Percentiles rank a stretch among this genome's conserved stretches.
phyloP scores from a whole-genome alignment of 2,888 invertebrate genomes.

The Drosophila percnosoma region DNA sequence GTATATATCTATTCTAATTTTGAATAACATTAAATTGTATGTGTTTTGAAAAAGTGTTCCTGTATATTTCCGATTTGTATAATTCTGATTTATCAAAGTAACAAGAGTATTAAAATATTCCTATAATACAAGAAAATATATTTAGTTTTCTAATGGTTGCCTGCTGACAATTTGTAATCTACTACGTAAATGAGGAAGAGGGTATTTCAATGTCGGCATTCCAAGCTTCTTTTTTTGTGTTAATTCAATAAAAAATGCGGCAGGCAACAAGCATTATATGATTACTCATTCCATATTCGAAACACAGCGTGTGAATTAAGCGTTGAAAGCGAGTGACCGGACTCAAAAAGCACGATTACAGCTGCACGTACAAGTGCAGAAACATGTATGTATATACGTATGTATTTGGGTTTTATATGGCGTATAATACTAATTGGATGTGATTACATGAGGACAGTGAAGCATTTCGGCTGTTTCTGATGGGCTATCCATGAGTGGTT shows the following conservation, averaged over 20 bases:
- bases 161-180: not conserved
- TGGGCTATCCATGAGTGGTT: not conserved
- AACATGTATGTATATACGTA: not conserved
- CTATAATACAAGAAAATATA: not conserved
- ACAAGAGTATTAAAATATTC: not conserved
- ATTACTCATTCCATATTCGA: slow-evolving; percentile 7
- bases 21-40: not conserved
- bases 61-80: not conserved
- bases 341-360: slow-evolving; percentile 5
- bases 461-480: not conserved
- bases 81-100: not conserved
- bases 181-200: not conserved
- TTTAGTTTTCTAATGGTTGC: not conserved
- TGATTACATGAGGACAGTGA: not conserved
- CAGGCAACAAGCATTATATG: not conserved
- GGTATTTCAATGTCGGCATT: not conserved
- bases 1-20: no score
- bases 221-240: not conserved
- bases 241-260: slow-evolving; percentile 3
- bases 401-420: not conserved
- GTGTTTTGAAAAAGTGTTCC: not conserved
- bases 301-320: slow-evolving; percentile 9
- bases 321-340: slow-evolving; percentile 1
- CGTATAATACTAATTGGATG: not conserved
- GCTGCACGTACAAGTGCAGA: slow-evolving; percentile 1